Evolutionary conservation across 2,888 invertebrate species (phyloP).

Genomic region (Troglohyphantes excavatus): DNA sequence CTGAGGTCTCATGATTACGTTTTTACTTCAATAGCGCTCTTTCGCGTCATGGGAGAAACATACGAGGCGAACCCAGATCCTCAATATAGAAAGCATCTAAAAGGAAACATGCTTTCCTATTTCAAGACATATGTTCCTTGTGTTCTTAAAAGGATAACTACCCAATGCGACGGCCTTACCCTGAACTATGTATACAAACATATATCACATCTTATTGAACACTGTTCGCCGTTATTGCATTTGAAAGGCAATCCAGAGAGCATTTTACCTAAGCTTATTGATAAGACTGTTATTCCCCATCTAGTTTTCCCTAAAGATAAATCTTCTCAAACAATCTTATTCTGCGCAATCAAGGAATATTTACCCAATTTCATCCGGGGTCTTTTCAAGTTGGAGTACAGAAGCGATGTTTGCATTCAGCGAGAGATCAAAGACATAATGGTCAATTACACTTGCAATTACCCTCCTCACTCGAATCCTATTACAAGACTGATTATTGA

Average conservation of each 20-base stretch:
- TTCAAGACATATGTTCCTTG: slow-evolving; percentile 42
- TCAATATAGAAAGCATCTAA: slow-evolving; percentile 30
- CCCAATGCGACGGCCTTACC: background rate
- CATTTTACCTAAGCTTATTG: slow-evolving; percentile 53
- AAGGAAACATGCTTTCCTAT: background rate
- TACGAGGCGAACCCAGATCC: slow-evolving; percentile 19
- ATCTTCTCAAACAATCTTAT: slow-evolving; percentile 17
- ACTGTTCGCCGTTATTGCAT: slow-evolving; percentile 60
- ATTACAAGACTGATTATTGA: slow-evolving; percentile 43
- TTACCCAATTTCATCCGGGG: slow-evolving; percentile 48
- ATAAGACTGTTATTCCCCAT: slow-evolving; percentile 40
- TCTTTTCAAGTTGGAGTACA: slow-evolving; percentile 56
- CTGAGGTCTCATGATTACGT: slow-evolving; percentile 22
- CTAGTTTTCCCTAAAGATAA: slow-evolving; percentile 56
- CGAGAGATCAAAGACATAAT: slow-evolving; percentile 55
- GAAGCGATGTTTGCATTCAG: slow-evolving; percentile 50
- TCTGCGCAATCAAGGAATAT: slow-evolving; percentile 48
- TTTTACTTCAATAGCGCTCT: slow-evolving; percentile 24
- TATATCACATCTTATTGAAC: slow-evolving; percentile 42
- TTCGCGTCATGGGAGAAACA: slow-evolving; percentile 36
- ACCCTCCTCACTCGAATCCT: slow-evolving; percentile 33
- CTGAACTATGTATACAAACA: slow-evolving; percentile 62
- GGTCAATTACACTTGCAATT: slow-evolving; percentile 5
- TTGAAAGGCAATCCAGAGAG: slow-evolving; percentile 14
- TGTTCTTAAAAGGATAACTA: slow-evolving; percentile 16